A percentile compares a stretch with the other conserved stretches of the same genome.
Evolutionary conservation across 1,140 invertebrate species (phyloP).

Genomic region (Rhyacophila brunnea): DNA sequence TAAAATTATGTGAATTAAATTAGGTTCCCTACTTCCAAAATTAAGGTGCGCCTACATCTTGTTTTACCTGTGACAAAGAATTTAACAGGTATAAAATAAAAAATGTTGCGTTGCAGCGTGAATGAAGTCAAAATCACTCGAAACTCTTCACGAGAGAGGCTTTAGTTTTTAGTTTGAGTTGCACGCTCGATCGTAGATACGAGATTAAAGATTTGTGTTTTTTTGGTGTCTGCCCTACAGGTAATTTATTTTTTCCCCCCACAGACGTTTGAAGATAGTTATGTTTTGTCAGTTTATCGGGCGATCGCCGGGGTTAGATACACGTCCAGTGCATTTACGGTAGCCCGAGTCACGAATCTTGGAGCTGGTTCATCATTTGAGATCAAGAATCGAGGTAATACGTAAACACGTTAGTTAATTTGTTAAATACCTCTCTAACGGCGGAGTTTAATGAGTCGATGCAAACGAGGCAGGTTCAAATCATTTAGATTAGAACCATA

Average conservation of each 20-base stretch:
- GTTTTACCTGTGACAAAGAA: too few relatives aligned
- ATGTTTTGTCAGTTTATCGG: slow-evolving; percentile 20
- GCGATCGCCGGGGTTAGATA: slow-evolving; percentile 5
- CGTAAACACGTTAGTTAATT: too few relatives aligned
- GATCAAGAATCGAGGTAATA: too few relatives aligned
- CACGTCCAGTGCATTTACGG: slow-evolving; percentile 1
- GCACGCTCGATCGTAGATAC: slow-evolving; percentile 9
- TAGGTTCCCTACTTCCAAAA: not conserved
- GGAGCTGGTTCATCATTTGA: not conserved
- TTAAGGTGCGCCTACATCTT: too few relatives aligned
- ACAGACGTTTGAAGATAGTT: slow-evolving; percentile 20
- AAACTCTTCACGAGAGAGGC: not conserved
- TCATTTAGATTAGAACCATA: too few relatives aligned
- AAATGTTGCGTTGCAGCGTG: not conserved
- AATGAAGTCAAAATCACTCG: slow-evolving; percentile 15
- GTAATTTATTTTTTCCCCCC: slow-evolving; percentile 20
- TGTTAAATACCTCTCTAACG: too few relatives aligned
- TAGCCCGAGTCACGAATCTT: slow-evolving; percentile 13
- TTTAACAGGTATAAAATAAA: too few relatives aligned
- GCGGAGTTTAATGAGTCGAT: too few relatives aligned
- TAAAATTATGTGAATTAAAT: too few relatives aligned
- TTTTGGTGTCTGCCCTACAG: slow-evolving; percentile 10
- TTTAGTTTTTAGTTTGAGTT: not conserved
- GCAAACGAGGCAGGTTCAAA: too few relatives aligned
- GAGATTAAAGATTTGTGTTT: slow-evolving; percentile 11